Evolutionary conservation across 30 jellyfish, hydroid and myxozoan genomes (phyloP), one percentile per base, ranked within the genome.

Genomic region (Morbakka virulenta): DNA sequence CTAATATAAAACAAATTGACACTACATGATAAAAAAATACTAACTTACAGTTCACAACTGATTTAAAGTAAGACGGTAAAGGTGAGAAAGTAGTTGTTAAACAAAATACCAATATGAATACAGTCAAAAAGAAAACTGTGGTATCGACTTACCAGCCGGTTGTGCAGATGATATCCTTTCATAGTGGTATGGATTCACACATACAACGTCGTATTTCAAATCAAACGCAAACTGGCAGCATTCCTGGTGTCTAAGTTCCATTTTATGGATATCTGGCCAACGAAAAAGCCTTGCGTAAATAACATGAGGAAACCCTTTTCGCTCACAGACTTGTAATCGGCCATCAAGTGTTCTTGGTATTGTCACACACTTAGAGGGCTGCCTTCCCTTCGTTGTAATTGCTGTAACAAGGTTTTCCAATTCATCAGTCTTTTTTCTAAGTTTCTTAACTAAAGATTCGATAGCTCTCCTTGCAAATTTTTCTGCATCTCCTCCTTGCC

Each of bases 281-380:
- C 99, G 84, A 78, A 93, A 93, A 50, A 93, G 73, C 47, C 99
- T 67, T 30, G 99, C 89, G 74, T 93, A 93, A 31, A 93, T 93
- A 72, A 93, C 99, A 82, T 93, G 99, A 47, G 99, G 99, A 74
- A 93, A 93, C 32, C 99, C 99, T 76, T 93, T 93, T 28, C 99
- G 74, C 68, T 93, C 99, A 80, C 99, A 93, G 47, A 93, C 99
- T 72, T 93, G 99, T 2, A 93, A 83, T 63, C 99, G 74, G 62
- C 99, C 99, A 82, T 93, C 99, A 23, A 93, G 79, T 32, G 99
- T 93, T 64, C 99, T 72, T 12, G 99, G 99, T 25, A 93, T 93
- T 35, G 99, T 93, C 76, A 93, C 99, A 85, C 99, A 93, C 75
- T 93, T 93, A 66, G 99, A 76, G 34, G 95, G 99, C 79, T 93